A percentile compares a stretch with the other conserved stretches of the same genome.
Evolutionary conservation across 2,797 vertebrate species (phyloP).

Genomic region (Mustela erminea): DNA sequence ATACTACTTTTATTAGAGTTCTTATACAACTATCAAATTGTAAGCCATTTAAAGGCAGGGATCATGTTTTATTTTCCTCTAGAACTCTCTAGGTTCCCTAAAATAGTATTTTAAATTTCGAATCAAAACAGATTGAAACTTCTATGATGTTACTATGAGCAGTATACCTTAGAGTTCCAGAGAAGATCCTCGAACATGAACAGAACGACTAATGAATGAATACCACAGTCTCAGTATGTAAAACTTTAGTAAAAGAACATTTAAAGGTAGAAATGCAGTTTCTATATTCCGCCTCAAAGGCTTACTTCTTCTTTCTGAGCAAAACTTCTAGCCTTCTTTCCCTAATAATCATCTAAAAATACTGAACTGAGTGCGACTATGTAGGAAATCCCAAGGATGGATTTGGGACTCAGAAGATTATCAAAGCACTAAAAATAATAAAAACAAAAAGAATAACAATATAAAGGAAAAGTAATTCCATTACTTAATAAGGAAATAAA

Average conservation of each 20-base stretch:
- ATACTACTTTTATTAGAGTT: neutral
- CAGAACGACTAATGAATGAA: neutral
- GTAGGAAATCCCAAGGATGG: neutral
- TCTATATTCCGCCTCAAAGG: neutral
- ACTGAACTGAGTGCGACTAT: neutral
- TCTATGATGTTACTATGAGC: neutral
- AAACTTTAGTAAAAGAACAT: slow-evolving; percentile 38
- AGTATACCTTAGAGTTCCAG: neutral
- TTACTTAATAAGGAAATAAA: slow-evolving; percentile 17
- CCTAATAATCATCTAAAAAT: slow-evolving; percentile 47
- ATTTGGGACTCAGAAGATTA: slow-evolving; percentile 6
- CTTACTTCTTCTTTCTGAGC: neutral
- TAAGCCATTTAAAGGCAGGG: slow-evolving; percentile 38
- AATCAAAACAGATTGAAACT: neutral
- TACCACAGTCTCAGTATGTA: neutral
- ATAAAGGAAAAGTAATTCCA: neutral
- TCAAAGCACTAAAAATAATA: neutral
- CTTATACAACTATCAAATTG: slow-evolving; percentile 21
- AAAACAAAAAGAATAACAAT: neutral
- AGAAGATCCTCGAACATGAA: slow-evolving; percentile 12
- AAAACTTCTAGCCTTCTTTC: neutral
- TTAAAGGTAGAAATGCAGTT: slow-evolving; percentile 10
- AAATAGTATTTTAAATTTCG: slow-evolving; percentile 37
- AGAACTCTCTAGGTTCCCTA: neutral
- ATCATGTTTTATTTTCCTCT: slow-evolving; percentile 27